phyloP scores from a whole-genome alignment of 2,113 vertebrate species.

The Ictalurus punctatus region DNA sequence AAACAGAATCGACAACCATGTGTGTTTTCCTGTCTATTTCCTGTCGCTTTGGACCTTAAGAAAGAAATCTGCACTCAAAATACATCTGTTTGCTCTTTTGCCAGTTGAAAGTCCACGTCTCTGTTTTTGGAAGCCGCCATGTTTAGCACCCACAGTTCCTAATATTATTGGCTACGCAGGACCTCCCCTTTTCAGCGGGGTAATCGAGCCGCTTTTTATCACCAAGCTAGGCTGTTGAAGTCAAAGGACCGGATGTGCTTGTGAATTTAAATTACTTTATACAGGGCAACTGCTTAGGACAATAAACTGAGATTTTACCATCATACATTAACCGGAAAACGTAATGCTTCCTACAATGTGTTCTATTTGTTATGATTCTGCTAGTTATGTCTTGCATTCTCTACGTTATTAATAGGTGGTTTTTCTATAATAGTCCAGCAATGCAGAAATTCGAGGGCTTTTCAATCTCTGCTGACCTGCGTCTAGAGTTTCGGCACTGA shows the following conservation, averaged over 20 bases:
- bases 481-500: conserved; percentile 60
- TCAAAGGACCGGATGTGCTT: conserved; percentile 46
- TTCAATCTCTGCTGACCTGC: conserved; percentile 55
- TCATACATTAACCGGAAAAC: not conserved
- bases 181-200: conserved; percentile 31
- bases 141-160: conserved; percentile 44
- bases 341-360: not conserved
- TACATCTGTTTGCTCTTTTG: conserved; percentile 60
- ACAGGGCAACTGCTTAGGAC: conserved; percentile 17
- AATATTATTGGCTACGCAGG: conserved; percentile 37
- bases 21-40: not conserved
- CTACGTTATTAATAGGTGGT: not conserved
- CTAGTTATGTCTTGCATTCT: not conserved
- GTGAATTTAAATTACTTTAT: conserved; percentile 57
- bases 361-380: not conserved
- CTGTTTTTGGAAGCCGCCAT: conserved; percentile 49
- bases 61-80: conserved; percentile 52
- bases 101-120: conserved; percentile 17
- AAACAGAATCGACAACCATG: not conserved
- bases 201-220: conserved; percentile 53
- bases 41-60: not conserved
- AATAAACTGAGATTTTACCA: conserved; percentile 3
- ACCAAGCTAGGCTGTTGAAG: conserved; percentile 32
- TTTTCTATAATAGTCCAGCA: not conserved
- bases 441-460: conserved; percentile 10